Evolutionary conservation across 2,797 vertebrate species (phyloP), one percentile per base, ranked within the genome.

Genomic region (Rhinophrynus dorsalis): DNA sequence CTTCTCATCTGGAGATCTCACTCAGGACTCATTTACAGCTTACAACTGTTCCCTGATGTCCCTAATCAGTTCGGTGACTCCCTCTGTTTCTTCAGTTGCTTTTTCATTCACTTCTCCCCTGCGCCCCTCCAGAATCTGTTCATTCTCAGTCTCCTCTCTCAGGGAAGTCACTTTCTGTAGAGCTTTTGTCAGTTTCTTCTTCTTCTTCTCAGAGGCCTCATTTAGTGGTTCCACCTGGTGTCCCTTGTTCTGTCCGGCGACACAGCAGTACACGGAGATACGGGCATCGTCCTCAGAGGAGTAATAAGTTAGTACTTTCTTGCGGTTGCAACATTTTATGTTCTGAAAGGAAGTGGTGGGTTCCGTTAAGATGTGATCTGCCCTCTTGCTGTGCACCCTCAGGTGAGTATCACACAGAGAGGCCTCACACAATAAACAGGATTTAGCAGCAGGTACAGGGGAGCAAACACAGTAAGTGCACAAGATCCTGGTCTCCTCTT

Each of bases 361-460:
- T 1, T 84, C 82, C 27, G 82, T 76, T 42, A 90, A 0, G 0
- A 65, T 1, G 35, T 90, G 89, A 0, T 3, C 1, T 24, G 82
- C 79, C 65, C 74, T 84, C 58, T 88, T 82, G 0, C 80, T 66
- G 69, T 90, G 90, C 13, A 15, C 77, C 67, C 83, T 80, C 1
- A 90, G 77, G 70, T 90, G 89, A 17, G 81, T 74, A 24, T 70
- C 66, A 51, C 89, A 89, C 57, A 90, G 42, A 0, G 88, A 85
- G 68, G 81, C 85, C 51, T 91, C 83, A 12, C 90, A 90, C 57
- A 75, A 81, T 56, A 86, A 73, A 51, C 90, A 92, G 23, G 76
- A 84, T 75, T 86, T 90, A 62, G 80, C 80, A 0, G 88, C 86
- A 0, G 20, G 55, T n/a, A 26, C 21, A 8, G 17, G 1, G 3